Evolutionary conservation across 2,888 invertebrate genomes (phyloP), one percentile per base, ranked within the genome.

Genomic region (Zeuzera pyrina): DNA sequence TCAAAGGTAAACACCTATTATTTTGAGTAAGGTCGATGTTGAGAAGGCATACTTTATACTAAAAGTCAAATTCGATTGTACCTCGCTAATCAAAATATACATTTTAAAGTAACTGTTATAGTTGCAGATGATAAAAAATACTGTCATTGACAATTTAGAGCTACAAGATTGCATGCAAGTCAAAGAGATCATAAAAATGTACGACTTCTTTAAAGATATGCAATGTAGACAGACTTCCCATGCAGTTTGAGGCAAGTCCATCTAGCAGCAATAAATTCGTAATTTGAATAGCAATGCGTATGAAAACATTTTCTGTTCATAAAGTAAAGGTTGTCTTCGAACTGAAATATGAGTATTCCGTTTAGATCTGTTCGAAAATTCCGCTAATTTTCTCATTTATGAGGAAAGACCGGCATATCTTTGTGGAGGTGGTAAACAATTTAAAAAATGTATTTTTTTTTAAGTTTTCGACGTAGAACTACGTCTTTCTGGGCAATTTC

Each of bases 81-180:
- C n/a, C n/a, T n/a, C n/a, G n/a, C n/a, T 23, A 23, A 23, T 23
- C 1, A 2, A 23, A 8, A 5, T 23, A 23, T 23, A 23, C 7
- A 1, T 23, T 23, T 2, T 23, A 23, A 11, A 23, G n/a, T 10
- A 10, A 23, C 10, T 23, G 23, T 23, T 8, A 8, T 8, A 4
- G n/a, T 23, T 23, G n/a, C n/a, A 23, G 1, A 10, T n/a, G 23
- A 23, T 23, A 11, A 8, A 23, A 23, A 7, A 23, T 10, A 23
- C 11, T 23, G 10, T 23, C 23, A 23, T n/a, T 23, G 10, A 23
- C 23, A 23, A 23, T 23, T 23, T 23, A n/a, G 23, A n/a, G 5
- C 2, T 1, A 1, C 11, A 4, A 23, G 8, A 23, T 23, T 23
- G 23, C 23, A 23, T 23, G 5, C 7, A n/a, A n/a, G n/a, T n/a